Conservation (phyloP, 1,140 invertebrate species). For the Cydia splendana region DNA sequence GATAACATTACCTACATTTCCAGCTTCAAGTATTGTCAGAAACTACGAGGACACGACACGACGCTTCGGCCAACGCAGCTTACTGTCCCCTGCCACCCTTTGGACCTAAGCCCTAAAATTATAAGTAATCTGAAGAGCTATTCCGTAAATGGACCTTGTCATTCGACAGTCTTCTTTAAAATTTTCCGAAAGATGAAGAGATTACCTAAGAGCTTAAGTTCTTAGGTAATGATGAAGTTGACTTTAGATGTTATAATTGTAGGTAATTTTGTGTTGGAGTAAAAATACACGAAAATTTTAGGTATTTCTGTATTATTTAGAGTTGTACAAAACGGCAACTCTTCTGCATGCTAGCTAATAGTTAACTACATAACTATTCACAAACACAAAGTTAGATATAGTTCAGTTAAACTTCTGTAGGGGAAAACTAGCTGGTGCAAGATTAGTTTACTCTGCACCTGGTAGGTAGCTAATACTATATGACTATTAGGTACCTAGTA, state of each 20-base stretch:
- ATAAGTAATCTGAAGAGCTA: constrained; percentile 38
- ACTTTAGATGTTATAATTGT: background rate
- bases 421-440: constrained; percentile 40
- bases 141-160: constrained; percentile 38
- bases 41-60: constrained; percentile 59
- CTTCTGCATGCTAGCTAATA: background rate
- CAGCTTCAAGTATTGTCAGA: background rate
- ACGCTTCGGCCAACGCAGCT: constrained; percentile 56
- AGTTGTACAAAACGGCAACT: background rate
- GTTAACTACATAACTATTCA: constrained; percentile 2
- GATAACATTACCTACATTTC: background rate
- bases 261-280: background rate
- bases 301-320: background rate
- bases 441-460: background rate
- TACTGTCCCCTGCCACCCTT: constrained; percentile 46
- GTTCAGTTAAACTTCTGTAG: constrained; percentile 47
- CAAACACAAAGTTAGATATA: constrained; percentile 42
- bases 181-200: background rate
- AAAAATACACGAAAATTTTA: background rate
- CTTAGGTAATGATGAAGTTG: background rate
- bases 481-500: background rate
- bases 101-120: constrained; percentile 37
- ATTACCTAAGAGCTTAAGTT: no score
- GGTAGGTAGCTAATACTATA: background rate
- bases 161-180: constrained; percentile 12